phyloP scores from a whole-genome alignment of 2,113 vertebrate genomes.

The Dipodomys stephensi region DNA sequence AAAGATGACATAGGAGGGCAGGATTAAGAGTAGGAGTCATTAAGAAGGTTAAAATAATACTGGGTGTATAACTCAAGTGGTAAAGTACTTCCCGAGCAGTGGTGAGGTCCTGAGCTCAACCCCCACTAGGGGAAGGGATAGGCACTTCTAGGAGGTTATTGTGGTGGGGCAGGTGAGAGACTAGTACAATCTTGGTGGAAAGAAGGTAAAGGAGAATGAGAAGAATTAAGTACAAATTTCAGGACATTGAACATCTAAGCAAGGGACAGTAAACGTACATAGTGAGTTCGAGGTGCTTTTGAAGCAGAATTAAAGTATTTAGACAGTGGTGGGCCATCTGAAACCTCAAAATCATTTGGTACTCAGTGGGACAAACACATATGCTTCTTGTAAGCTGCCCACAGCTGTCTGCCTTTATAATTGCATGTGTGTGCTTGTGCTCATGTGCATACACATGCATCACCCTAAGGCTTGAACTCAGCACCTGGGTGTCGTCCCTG shows the following conservation, averaged over 20 bases:
- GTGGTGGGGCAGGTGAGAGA: not conserved
- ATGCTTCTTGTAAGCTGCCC: no score
- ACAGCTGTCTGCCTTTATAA: no score
- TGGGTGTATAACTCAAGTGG: no score
- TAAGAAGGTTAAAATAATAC: not conserved
- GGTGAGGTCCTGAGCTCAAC: no score
- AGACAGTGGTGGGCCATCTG: not conserved
- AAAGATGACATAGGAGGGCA: not conserved
- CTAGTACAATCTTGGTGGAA: not conserved
- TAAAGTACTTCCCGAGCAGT: no score
- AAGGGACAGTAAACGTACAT: not conserved
- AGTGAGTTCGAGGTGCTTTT: slow-evolving; percentile 20
- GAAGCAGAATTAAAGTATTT: slow-evolving; percentile 47
- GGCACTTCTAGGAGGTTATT: not conserved
- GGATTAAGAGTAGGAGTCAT: not conserved
- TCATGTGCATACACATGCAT: no score
- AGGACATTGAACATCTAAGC: not conserved
- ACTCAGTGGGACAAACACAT: no score
- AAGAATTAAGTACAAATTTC: not conserved
- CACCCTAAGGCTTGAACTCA: no score
- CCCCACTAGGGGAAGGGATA: no score
- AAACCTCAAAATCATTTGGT: no score
- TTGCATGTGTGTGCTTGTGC: no score
- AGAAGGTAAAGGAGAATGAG: not conserved
- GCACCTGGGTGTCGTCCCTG: no score